Base-by-base conservation (phyloP, 2,888 invertebrate species). In the Drosophila basisetae region DNA sequence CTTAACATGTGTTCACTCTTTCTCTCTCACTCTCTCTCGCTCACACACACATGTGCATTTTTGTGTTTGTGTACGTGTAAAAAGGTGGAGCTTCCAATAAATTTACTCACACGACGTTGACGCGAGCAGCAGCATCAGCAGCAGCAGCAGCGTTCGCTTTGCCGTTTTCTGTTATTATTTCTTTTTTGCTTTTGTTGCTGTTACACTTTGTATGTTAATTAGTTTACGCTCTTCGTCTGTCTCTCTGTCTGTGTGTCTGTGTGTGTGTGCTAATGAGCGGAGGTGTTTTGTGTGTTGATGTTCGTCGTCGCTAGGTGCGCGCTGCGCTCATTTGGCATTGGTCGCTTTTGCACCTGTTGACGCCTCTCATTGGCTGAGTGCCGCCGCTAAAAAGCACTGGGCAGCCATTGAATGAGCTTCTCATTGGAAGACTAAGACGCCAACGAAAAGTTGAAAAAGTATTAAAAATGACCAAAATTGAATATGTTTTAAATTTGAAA, bases 61-160 rank as follows among this genome's bases (percentile, higher is more conserved):
- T 31, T 68, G 33, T 70, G 65, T 66, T 47, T 70, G 73, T 78
- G 74, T 83, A 78, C 35, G 82, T 77, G 80, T 75, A 87, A 90
- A 90, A 86, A 88, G 88, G 88, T 88, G 88, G 88, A 88, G 88
- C 87, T 85, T 85, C 87, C 76, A 39, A 56, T 56, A 84, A 86
- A 83, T 83, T 78, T 89, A 75, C 84, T 85, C 85, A 89, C 88
- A 47, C 68, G 55, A 72, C 73, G 68, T 52, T 61, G 62, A 66
- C 71, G 64, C 18, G 62, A 76, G 73, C 70, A 72, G 37, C 25
- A 65, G 47, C 22, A 65, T 68, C 73, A 53, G 68, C 61, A 22
- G 52, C 53, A 62, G 41, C 10, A 65, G 69, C 65, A 35, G 22
- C 22, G 43, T 5, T 43, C 56, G 62, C 70, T 66, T 76, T 78